Percentiles rank a stretch among this genome's conserved stretches.
Evolutionary conservation across 2,113 vertebrate species (phyloP).

Genomic region (Melanostigma gelatinosum): DNA sequence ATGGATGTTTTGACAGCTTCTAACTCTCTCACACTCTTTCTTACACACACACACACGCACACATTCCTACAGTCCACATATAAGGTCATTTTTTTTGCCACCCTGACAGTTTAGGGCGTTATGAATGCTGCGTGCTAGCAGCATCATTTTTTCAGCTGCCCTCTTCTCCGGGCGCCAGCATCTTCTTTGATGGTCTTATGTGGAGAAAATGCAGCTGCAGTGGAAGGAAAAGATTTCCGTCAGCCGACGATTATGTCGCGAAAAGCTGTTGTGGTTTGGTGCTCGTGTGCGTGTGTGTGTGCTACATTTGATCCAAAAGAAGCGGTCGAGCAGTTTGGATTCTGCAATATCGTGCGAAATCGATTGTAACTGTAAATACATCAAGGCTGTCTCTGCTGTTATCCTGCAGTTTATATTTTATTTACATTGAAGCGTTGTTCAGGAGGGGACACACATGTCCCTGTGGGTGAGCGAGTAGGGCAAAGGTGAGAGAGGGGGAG

Average conservation of each 20-base stretch:
- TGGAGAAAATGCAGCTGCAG: constrained; percentile 26
- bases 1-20: constrained; percentile 62
- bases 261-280: constrained; percentile 1
- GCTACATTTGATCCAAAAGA: constrained; percentile 13
- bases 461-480: constrained; percentile 27
- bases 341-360: not conserved
- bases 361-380: constrained; percentile 22
- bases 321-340: constrained; percentile 4
- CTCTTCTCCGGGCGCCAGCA: constrained; percentile 20
- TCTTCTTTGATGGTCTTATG: constrained; percentile 51
- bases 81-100: constrained; percentile 51
- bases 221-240: constrained; percentile 19
- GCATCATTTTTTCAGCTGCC: constrained; percentile 38
- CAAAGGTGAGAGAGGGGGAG: constrained; percentile 47
- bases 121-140: constrained; percentile 47
- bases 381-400: not conserved
- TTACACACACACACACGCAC: constrained; percentile 10
- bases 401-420: constrained; percentile 25
- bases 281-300: not conserved
- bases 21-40: constrained; percentile 11
- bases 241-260: constrained; percentile 12
- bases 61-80: constrained; percentile 2
- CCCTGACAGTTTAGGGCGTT: constrained; percentile 52
- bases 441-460: constrained; percentile 28
- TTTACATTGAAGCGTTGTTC: constrained; percentile 29